Evolutionary conservation across 2,888 invertebrate species (phyloP), one percentile per base, ranked within the genome.

Genomic region (Eucera pruinosa): DNA sequence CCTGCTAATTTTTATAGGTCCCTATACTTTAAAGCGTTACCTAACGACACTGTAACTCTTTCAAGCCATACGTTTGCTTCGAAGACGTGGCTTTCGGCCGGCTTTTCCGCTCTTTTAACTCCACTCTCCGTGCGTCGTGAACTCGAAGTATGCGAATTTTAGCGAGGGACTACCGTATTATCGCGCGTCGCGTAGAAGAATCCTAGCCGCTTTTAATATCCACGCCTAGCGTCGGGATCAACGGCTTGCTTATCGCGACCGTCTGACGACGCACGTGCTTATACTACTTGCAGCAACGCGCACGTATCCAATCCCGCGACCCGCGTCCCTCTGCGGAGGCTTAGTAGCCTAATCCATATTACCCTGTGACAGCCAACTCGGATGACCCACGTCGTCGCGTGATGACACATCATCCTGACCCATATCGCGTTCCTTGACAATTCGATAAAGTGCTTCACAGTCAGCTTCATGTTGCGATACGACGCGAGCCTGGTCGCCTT

Each of bases 201-300:
- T 25, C 6, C 4, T 23, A 4, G 15, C 5, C 11, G 0, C 27
- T 50, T 64, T 64, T 64, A 52, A 68, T 73, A 48, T 33, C 23
- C 25, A 61, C 18, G 11, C 23, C 18, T 48, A 48, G 18, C 43
- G 39, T 9, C 3, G 20, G 62, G 66, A 66, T 52, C 36, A 66
- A 18, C 50, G 36, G 45, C 20, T 58, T 50, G 3, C 23, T 75
- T 23, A 23, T 39, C 52, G 41, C 11, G 23, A 25, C 15, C 0
- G 47, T 48, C 60, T 54, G 75, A 71, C 65, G 30, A 65, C 45
- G 39, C 64, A 41, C 71, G 64, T 65, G 71, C 58, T 60, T 60
- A 64, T 71, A 41, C 74, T 20, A 65, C 64, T 65, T 71, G 41
- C 36, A n/a, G 13, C 25, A 52, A 15, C 62, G 70, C 62, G 30